Conservation (phyloP, 23 tunicate species). For the Pegea sp. region DNA sequence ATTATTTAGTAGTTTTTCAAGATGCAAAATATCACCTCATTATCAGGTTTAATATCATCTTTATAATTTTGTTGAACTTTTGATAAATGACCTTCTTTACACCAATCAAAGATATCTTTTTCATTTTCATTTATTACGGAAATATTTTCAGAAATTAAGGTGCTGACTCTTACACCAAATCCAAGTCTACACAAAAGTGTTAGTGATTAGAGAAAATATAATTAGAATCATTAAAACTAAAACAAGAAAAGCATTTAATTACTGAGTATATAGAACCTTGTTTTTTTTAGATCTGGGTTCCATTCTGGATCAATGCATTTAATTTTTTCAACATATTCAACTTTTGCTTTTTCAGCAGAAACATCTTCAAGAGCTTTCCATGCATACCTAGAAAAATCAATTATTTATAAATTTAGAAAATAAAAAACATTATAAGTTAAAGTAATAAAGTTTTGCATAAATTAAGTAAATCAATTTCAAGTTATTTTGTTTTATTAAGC, state of each 20-base stretch:
- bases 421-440: no score
- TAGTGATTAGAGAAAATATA: neutral
- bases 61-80: slow-evolving; percentile 7
- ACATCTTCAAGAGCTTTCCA: slow-evolving; percentile 30
- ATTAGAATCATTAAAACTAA: neutral
- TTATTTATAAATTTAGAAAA: neutral
- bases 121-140: slow-evolving; percentile 6
- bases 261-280: neutral
- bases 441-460: no score
- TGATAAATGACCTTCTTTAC: slow-evolving; percentile 32
- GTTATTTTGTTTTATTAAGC: no score
- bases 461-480: no score
- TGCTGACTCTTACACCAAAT: slow-evolving; percentile 40
- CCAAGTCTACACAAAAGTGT: slow-evolving; percentile 1
- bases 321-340: slow-evolving; percentile 38
- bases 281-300: no score
- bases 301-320: slow-evolving; percentile 23
- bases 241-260: neutral
- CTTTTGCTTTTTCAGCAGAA: slow-evolving; percentile 24
- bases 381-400: slow-evolving; percentile 10
- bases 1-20: neutral
- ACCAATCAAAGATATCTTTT: slow-evolving; percentile 37
- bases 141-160: slow-evolving; percentile 3
- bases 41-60: slow-evolving; percentile 1
- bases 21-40: slow-evolving; percentile 5